A percentile compares a stretch with the other conserved stretches of the same genome.
Evolutionary conservation across 2,888 invertebrate genomes (phyloP).

Genomic region (Pachycephus smyrnensis): DNA sequence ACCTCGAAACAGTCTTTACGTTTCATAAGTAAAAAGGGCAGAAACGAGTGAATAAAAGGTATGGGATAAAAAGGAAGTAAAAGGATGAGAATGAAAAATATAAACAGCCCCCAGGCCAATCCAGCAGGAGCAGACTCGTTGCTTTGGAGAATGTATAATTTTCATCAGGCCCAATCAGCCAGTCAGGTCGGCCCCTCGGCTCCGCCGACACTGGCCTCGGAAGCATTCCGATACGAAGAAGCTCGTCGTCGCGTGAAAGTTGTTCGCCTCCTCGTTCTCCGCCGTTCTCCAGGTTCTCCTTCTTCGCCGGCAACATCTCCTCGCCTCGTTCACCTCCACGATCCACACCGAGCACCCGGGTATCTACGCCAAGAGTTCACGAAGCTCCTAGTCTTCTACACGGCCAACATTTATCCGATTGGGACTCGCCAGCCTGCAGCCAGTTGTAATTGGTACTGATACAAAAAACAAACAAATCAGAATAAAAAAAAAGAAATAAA

Average conservation of each 20-base stretch:
- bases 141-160: too few relatives aligned
- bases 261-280: constrained; percentile 44
- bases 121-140: too few relatives aligned
- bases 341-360: constrained; percentile 10
- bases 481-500: too few relatives aligned
- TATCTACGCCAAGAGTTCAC: constrained; percentile 1
- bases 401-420: too few relatives aligned
- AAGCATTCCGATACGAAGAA: constrained; percentile 51
- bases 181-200: constrained; percentile 23
- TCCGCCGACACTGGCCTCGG: constrained; percentile 35
- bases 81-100: background rate
- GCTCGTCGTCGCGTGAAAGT: constrained; percentile 56
- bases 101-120: too few relatives aligned
- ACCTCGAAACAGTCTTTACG: too few relatives aligned
- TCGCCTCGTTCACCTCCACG: background rate
- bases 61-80: background rate
- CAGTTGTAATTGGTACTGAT: too few relatives aligned
- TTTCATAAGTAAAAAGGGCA: too few relatives aligned
- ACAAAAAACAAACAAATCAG: too few relatives aligned
- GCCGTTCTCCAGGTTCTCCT: constrained; percentile 12
- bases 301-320: constrained; percentile 10
- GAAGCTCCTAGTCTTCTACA: constrained; percentile 14
- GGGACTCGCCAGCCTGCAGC: too few relatives aligned
- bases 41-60: too few relatives aligned
- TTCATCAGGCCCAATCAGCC: too few relatives aligned